Evolutionary conservation across 1,140 invertebrate genomes (phyloP).

Genomic region (Drosophila nannoptera): DNA sequence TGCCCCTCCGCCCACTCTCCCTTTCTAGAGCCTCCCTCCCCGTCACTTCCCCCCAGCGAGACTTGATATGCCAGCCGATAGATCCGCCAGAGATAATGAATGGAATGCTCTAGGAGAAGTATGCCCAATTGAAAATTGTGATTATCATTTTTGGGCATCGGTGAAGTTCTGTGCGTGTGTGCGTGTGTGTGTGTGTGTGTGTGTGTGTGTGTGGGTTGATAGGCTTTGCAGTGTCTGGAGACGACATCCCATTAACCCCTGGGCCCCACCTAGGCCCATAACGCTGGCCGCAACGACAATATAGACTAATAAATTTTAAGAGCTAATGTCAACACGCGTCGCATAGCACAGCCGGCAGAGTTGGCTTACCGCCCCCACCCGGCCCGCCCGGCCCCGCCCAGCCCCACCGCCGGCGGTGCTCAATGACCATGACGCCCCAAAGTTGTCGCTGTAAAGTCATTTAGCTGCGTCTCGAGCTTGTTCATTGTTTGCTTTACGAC

Average conservation of each 20-base stretch:
- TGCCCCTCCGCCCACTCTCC: too few species aligned
- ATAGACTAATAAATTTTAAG: constrained; percentile 72
- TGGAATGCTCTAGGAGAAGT: background rate
- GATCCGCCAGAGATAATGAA: background rate
- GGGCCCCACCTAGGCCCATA: constrained; percentile 33
- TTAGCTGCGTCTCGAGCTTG: constrained; percentile 54
- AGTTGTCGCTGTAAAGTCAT: constrained; percentile 45
- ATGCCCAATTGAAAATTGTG: background rate
- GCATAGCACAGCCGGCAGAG: constrained; percentile 9
- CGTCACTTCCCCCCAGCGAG: too few species aligned
- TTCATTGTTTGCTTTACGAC: constrained; percentile 71
- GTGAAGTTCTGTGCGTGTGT: background rate
- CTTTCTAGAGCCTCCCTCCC: too few species aligned
- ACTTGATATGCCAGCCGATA: too few species aligned
- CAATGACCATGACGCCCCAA: constrained; percentile 65
- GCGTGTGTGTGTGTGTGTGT: background rate
- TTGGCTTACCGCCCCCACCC: too few species aligned
- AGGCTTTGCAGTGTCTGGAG: constrained; percentile 13
- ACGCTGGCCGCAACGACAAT: constrained; percentile 55
- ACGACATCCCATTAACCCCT: constrained; percentile 42
- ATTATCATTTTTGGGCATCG: background rate
- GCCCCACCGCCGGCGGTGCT: constrained; percentile 38
- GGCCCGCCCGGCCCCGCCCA: too few species aligned
- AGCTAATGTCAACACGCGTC: constrained; percentile 66
- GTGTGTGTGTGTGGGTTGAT: constrained; percentile 5